Evolutionary conservation across 2,888 invertebrate species (phyloP), one percentile per base, ranked within the genome.

Genomic region (Axea sp.): DNA sequence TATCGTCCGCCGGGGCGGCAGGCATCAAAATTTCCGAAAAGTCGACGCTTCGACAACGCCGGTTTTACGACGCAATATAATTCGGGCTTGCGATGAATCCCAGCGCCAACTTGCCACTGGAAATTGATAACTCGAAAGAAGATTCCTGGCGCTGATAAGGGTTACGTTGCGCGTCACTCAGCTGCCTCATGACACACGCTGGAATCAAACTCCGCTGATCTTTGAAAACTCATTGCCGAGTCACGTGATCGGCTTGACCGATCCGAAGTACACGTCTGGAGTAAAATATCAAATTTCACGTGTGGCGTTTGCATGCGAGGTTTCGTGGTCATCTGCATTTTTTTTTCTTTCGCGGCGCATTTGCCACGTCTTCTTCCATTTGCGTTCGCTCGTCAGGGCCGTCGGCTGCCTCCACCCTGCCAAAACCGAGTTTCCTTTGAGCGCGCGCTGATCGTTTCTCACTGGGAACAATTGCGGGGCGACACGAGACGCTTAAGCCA

Each of bases 51-150:
- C 26, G 59, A 45, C 59, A 37, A 24, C 33, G 45, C 12, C 26
- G 24, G 19, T 28, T 64, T 64, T 64, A 64, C 45, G 53, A 53
- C 24, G 64, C 19, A 45, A 55, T 55, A 55, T 53, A 53, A 47
- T 65, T 35, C 45, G 45, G 55, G 37, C 24, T 4, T 15, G 62
- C 60, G 39, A 60, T 49, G 49, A 51, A 51, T 51, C 35, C 41
- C 47, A 43, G 28, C 30, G 39, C 7, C 31, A 47, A 43, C 22
- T 45, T 55, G 22, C 31, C 37, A 39, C 33, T 39, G 35, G 11
- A 67, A 49, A 57, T 57, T 67, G 57, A 57, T 67, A 57, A 49
- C 67, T 49, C 17, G 57, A 49, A 49, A 55, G 45, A 49, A 41
- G 57, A 68, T 68, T 17, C 31, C 28, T 7, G 41, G n/a, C 3